These are phyloP conservation scores for Takifugu bimaculatus DNA, from an alignment of 2,113 vertebrate genomes.

Conservation along the genomic window DNA sequence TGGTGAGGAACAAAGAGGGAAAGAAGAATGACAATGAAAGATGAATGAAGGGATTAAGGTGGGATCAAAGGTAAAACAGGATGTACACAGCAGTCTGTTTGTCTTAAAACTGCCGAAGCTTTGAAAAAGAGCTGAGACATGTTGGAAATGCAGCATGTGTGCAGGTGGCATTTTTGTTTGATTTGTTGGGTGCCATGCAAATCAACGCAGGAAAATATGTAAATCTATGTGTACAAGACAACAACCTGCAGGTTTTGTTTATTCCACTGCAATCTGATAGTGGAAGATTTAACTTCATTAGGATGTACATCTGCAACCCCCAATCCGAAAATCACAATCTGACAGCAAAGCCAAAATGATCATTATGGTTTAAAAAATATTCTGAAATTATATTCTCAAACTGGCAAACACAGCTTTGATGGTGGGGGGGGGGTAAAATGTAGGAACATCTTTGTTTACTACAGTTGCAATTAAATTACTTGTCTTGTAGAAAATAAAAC, in stretches of 20 bases:
- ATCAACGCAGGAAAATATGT: not conserved
- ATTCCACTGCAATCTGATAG: constrained; percentile 5
- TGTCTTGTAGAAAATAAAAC: too few species aligned
- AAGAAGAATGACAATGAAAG: too few species aligned
- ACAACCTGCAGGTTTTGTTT: constrained; percentile 1
- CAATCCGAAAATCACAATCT: not conserved
- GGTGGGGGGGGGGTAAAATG: too few species aligned
- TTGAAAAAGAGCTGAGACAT: constrained; percentile 49
- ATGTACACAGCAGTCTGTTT: too few species aligned
- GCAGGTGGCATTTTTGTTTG: not conserved
- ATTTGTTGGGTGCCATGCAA: not conserved
- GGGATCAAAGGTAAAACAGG: too few species aligned
- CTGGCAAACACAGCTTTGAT: too few species aligned
- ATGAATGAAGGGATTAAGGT: too few species aligned
- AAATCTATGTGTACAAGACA: not conserved
- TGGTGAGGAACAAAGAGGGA: too few species aligned
- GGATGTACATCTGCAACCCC: constrained; percentile 22
- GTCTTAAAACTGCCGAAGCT: not conserved
- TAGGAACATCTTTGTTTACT: too few species aligned
- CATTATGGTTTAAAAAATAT: not conserved
- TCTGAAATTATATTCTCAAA: not conserved
- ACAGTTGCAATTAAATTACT: too few species aligned
- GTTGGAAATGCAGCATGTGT: constrained; percentile 6
- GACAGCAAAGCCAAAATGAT: not conserved
- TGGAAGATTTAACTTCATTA: constrained; percentile 23